Evolutionary conservation across 2,113 vertebrate genomes (phyloP), one percentile per base, ranked within the genome.

Genomic region (Labeo catla): DNA sequence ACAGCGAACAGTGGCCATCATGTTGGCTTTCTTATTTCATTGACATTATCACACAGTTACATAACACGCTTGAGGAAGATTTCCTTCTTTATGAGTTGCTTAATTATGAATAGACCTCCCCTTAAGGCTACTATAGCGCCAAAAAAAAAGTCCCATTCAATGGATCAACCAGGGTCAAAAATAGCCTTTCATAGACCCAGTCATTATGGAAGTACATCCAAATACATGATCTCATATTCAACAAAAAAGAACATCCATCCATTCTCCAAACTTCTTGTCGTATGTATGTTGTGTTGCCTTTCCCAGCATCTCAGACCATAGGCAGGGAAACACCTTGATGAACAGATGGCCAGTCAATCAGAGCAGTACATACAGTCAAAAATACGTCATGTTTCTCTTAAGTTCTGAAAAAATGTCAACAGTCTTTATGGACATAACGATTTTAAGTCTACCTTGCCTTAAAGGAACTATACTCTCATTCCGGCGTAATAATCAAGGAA

Each of bases 1-100:
- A 70, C 15, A 54, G 49, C n/a, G 8, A 81, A 47, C 54, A 43
- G 19, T 80, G 36, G 36, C 16, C 19, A 28, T 45, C 28, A 12
- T 59, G 49, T 54, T 34, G 7, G 16, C 16, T 43, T 39, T 78
- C 2, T 21, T 39, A 61, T 91, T 91, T 91, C 93, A 92, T 90
- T 94, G 92, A 93, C 93, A 93, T 93, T 93, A 92, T 89, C 86
- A 16, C 87, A 19, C 88, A 90, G 87, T 95, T 95, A 95, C 70
- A 63, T 93, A 94, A 94, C 88, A 88, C 87, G 88, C 34, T 36
- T 65, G 49, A 80, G 83, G 45, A 88, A 70, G 76, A 81, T 57
- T 90, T 87, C 87, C 86, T 89, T 87, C 89, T 85, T 86, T 84
- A 89, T 89, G 89, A 89, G 89, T 91, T 91, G 73, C 54, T 84